These are phyloP conservation scores for Hippocampus zosterae DNA, from an alignment of 2,113 vertebrate genomes.

Conservation along the genomic window DNA sequence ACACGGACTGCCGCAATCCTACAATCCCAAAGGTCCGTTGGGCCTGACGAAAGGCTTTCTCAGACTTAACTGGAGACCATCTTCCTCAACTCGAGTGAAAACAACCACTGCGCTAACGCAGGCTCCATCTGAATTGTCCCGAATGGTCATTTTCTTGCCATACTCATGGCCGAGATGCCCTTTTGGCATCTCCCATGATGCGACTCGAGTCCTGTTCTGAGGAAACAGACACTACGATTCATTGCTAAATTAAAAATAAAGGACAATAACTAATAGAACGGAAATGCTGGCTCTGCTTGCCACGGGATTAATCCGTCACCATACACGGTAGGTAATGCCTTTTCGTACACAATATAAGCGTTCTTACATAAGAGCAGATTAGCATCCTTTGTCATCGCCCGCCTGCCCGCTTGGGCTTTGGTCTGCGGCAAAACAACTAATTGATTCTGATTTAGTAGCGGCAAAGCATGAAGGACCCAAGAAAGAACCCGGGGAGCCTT, in stretches of 20 bases:
- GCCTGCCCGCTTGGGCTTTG: background rate
- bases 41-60: too few species aligned
- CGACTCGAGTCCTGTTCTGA: background rate
- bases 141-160: background rate
- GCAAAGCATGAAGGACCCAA: constrained; percentile 37
- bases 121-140: background rate
- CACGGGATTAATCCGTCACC: background rate
- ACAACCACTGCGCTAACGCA: too few species aligned
- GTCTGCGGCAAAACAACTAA: constrained; percentile 5
- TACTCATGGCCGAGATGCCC: background rate
- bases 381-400: background rate
- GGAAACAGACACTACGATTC: background rate
- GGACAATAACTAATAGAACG: background rate
- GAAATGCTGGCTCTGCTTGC: background rate
- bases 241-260: background rate
- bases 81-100: too few species aligned
- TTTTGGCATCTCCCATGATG: background rate
- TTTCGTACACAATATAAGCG: background rate
- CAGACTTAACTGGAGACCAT: too few species aligned
- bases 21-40: too few species aligned
- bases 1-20: too few species aligned
- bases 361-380: background rate
- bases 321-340: background rate
- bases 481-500: constrained; percentile 38
- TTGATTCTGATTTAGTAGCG: constrained; percentile 43